Conservation (phyloP, 1,140 invertebrate species). For the Pseudomyrmex pallidus region DNA sequence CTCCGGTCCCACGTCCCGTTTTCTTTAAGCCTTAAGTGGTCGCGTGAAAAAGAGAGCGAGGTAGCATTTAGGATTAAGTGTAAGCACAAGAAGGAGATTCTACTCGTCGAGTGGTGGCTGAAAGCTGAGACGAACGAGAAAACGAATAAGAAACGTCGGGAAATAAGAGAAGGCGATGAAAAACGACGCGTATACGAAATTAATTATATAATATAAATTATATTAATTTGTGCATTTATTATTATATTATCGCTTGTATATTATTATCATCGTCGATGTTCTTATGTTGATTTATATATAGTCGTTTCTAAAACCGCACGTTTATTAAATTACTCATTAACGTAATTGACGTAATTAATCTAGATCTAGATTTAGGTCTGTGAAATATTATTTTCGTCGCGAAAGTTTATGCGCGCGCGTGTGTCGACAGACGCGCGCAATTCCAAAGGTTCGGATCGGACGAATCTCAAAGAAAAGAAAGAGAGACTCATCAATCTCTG, state of each 20-base stretch:
- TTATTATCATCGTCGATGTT: too few relatives aligned
- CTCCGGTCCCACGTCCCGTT: slow-evolving; percentile 59
- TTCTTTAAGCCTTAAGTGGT: slow-evolving; percentile 53
- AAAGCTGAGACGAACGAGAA: slow-evolving; percentile 9
- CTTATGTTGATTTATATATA: not conserved
- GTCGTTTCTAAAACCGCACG: not conserved
- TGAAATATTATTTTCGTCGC: not conserved
- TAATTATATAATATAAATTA: not conserved
- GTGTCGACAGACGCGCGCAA: not conserved
- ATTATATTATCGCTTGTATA: too few relatives aligned
- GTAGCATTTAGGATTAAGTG: slow-evolving; percentile 49
- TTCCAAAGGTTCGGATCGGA: slow-evolving; percentile 41
- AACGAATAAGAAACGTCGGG: not conserved
- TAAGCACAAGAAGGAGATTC: slow-evolving; percentile 13
- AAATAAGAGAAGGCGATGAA: too few relatives aligned
- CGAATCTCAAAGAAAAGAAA: slow-evolving; percentile 66
- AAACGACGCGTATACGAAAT: not conserved
- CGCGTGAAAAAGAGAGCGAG: slow-evolving; percentile 59
- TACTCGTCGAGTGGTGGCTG: not conserved
- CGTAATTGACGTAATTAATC: too few relatives aligned
- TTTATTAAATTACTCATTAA: not conserved
- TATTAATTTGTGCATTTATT: not conserved
- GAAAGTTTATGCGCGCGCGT: not conserved
- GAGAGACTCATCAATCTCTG: slow-evolving; percentile 79
- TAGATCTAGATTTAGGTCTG: too few relatives aligned